phyloP scores from a whole-genome alignment of 2,113 vertebrate genomes.

The Oreochromis aureus region DNA sequence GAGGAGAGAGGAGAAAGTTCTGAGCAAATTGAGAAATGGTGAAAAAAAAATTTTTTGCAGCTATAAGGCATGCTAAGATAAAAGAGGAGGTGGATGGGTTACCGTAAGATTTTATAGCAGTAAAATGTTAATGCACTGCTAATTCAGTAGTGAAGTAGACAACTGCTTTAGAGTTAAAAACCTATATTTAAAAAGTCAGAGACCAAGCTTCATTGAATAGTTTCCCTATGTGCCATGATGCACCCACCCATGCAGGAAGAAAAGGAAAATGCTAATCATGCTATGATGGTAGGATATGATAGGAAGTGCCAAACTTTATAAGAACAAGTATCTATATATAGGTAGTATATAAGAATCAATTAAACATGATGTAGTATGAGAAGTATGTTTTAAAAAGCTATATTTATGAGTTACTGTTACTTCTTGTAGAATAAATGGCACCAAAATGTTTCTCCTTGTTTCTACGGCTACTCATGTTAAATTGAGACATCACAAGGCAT shows the following conservation, averaged over 20 bases:
- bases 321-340: background rate
- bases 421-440: background rate
- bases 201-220: background rate
- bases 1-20: background rate
- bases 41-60: background rate
- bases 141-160: background rate
- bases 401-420: background rate
- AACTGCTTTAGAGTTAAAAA: background rate
- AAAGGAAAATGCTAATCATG: background rate
- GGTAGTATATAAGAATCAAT: background rate
- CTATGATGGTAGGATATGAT: background rate
- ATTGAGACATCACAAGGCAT: background rate
- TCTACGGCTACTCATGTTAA: background rate
- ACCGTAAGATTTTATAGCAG: background rate
- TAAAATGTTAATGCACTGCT: background rate
- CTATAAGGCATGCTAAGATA: background rate
- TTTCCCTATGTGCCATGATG: background rate
- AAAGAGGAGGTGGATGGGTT: background rate
- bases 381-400: background rate
- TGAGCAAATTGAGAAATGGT: background rate
- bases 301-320: background rate
- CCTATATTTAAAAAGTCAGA: background rate
- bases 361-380: background rate
- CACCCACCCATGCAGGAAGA: background rate
- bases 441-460: background rate